Base-by-base conservation (phyloP, 2,797 vertebrate genomes). In the Centropyge bicolor region DNA sequence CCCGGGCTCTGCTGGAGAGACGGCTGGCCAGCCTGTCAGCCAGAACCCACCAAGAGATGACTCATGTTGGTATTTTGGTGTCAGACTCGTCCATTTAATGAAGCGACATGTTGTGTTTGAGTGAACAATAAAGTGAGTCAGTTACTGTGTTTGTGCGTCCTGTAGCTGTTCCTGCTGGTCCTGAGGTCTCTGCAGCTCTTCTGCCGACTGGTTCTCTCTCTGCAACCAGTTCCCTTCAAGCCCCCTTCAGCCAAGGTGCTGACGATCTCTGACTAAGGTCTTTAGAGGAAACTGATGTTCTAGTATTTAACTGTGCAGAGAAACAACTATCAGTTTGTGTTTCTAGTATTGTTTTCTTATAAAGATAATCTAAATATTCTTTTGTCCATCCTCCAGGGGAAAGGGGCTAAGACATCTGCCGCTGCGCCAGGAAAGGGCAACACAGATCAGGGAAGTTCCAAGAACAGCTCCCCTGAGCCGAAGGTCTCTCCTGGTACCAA, bases 161-260 rank as follows among this genome's bases (percentile, higher is more conserved):
- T 89, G 17, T 89, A 99, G 98, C 89, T 99, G 41, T 98, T 99
- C 86, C 92, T 99, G 60, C 89, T 99, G 90, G 93, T 98, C 73
- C 92, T 99, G 36, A 95, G 98, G 88, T 97, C 97, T 8, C 90
- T 99, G 61, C 96, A 95, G 67, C 92, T 99, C 13, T 93, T 96
- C 49, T 98, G 96, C 80, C 96, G 98, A 24, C 93, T 99, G 4
- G 97, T 99, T 76, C 77, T 99, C 31, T 99, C 98, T 78, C 89
- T 99, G 19, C 98, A 99, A 84, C 98, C 98, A 1, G 3, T 98
- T 89, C 91, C 97, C 52, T 86, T 98, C 68, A 99, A 98, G 93
- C 89, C 91, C 3, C 84, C 93, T 3, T 57, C 88, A 69, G 89
- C 90, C 66, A 97, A 97, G 97, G 98, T 99, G 90, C 22, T 6